phyloP scores from a whole-genome alignment of 2,113 vertebrate species.

The Cyprinodon tularosa region DNA sequence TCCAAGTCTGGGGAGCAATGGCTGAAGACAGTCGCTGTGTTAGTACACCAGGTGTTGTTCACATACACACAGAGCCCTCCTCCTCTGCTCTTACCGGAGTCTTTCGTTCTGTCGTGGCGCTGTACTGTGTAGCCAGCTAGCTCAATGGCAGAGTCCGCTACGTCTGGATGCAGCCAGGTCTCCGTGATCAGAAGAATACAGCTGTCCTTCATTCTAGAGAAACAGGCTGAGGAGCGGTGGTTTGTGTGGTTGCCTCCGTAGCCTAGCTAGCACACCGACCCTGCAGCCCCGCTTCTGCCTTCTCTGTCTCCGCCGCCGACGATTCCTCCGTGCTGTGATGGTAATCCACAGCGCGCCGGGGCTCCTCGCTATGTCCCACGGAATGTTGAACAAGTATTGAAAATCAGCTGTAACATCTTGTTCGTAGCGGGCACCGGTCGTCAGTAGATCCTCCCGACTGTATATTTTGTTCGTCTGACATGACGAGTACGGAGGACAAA shows the following conservation, averaged over 20 bases:
- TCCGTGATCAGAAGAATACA: slow-evolving; percentile 1
- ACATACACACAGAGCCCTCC: neutral
- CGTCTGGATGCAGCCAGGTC: neutral
- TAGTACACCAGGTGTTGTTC: neutral
- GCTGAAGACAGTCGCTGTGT: neutral
- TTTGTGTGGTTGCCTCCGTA: neutral
- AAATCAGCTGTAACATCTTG: neutral
- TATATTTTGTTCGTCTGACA: neutral
- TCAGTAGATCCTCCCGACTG: neutral
- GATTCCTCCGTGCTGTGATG: neutral
- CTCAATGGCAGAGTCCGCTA: neutral
- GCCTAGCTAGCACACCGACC: neutral
- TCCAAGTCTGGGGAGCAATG: too few species aligned
- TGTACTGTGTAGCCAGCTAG: neutral
- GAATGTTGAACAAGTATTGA: neutral
- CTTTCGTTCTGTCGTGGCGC: neutral
- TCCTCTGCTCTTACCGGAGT: neutral
- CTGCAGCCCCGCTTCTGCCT: neutral
- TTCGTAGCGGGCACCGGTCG: neutral
- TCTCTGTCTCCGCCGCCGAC: neutral
- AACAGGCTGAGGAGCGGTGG: neutral
- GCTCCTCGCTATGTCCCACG: neutral
- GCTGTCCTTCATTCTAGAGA: neutral
- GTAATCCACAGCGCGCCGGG: neutral
- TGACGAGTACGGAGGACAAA: too few species aligned